These are phyloP conservation scores for Tenebrio molitor DNA, from an alignment of 1,140 invertebrate species.

Conservation along the genomic window DNA sequence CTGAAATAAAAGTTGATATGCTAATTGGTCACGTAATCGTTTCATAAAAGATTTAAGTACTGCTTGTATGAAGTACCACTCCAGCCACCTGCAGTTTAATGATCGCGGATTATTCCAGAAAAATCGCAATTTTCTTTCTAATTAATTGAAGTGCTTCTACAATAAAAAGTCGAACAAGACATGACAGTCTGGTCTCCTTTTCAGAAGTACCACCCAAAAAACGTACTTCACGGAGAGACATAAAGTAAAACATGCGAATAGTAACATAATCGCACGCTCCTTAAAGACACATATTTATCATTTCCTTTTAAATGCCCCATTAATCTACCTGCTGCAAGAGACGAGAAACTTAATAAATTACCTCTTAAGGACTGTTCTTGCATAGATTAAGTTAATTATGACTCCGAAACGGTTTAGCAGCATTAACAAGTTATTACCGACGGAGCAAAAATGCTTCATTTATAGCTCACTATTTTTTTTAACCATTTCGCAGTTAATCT, in stretches of 20 bases:
- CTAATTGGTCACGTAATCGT: not conserved
- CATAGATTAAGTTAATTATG: slow-evolving; percentile 28
- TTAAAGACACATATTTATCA: slow-evolving; percentile 23
- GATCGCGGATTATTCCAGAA: too few relatives aligned
- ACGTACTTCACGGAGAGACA: too few relatives aligned
- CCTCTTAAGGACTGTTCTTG: slow-evolving; percentile 25
- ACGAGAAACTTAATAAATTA: slow-evolving; percentile 21
- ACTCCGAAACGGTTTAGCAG: not conserved
- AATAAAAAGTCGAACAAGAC: not conserved
- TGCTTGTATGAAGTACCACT: too few relatives aligned
- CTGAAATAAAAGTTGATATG: too few relatives aligned
- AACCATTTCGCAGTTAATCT: too few relatives aligned
- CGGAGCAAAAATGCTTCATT: too few relatives aligned
- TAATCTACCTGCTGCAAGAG: slow-evolving; percentile 13
- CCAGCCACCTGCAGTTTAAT: too few relatives aligned
- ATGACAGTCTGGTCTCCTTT: too few relatives aligned
- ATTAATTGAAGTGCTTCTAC: not conserved
- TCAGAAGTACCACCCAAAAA: too few relatives aligned
- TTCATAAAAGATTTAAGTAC: not conserved
- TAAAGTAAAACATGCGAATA: slow-evolving; percentile 2
- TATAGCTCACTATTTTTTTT: too few relatives aligned
- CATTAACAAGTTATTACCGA: not conserved
- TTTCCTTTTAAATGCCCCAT: slow-evolving; percentile 10
- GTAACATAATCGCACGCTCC: slow-evolving; percentile 11
- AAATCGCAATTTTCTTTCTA: not conserved